Evolutionary conservation across 2,797 vertebrate species (phyloP), one percentile per base, ranked within the genome.

Genomic region (Pangasius mekongensis): DNA sequence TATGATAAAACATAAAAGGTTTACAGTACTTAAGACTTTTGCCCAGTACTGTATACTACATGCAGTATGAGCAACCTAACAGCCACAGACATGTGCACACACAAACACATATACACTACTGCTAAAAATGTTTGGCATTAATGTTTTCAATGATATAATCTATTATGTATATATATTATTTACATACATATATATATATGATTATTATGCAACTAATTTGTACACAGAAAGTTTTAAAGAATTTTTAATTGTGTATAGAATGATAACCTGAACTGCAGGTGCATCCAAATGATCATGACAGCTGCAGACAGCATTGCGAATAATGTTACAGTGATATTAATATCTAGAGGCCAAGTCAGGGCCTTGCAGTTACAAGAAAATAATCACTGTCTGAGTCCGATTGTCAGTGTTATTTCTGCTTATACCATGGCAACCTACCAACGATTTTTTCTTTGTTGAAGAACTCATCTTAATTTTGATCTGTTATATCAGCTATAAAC

Each of bases 1-100:
- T 82, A 62, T 39, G 11, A 14, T 8, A 3, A 47, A 82, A n/a
- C 22, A 20, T 49, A 13, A 6, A 60, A 22, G 2, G 9, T 81
- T 14, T 27, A 81, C 54, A 58, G 20, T 43, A 62, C n/a, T n/a
- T 77, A 16, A 77, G 27, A 52, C 49, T 27, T 71, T 69, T 73
- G 47, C 83, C 30, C 52, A 73, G 49, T 71, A 58, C 49, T 85
- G 67, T 74, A 43, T 58, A 73, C 10, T 56, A 13, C 84, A 74
- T 74, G 54, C 66, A 85, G 39, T 9, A 58, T 56, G 39, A 73
- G 52, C 49, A 16, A 58, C 11, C 47, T 84, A 36, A 58, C 30
- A 56, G 47, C 11, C 22, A 49, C 62, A 30, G 43, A 18, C 60
- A 47, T 47, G 82, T 49, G 16, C n/a, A 73, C 52, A 73, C 49